Conservation (phyloP, 1,140 invertebrate genomes). For the Drosophila triauraria region DNA sequence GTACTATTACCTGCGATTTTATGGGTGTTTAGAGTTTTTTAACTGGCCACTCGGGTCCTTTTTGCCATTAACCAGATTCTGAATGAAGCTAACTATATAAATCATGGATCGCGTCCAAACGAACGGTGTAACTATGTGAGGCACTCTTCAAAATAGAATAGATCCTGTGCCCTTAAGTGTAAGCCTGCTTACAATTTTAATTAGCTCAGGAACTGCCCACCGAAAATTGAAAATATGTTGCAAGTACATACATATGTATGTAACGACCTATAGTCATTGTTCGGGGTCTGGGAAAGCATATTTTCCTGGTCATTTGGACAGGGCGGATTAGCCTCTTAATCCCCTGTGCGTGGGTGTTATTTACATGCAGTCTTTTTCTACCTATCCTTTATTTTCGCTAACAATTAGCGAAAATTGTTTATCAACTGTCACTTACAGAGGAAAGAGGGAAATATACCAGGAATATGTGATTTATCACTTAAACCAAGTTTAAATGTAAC, state of each 20-base stretch:
- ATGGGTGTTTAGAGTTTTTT: slow-evolving; percentile 47
- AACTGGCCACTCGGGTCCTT: background rate
- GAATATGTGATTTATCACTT: slow-evolving; percentile 29
- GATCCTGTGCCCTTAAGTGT: background rate
- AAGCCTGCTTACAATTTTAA: slow-evolving; percentile 67
- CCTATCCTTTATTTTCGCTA: slow-evolving; percentile 33
- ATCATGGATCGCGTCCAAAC: background rate
- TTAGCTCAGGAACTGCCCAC: slow-evolving; percentile 67
- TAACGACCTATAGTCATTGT: slow-evolving; percentile 9
- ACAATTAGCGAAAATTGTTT: slow-evolving; percentile 48
- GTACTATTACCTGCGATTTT: slow-evolving; percentile 46
- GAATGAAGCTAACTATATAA: slow-evolving; percentile 19
- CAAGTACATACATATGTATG: background rate
- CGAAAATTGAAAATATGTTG: slow-evolving; percentile 32
- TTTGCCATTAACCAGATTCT: slow-evolving; percentile 21
- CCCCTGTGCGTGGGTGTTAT: slow-evolving; percentile 59
- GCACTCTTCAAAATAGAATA: background rate
- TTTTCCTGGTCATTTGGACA: slow-evolving; percentile 36
- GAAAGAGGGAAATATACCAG: slow-evolving; percentile 10
- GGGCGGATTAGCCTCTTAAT: slow-evolving; percentile 66
- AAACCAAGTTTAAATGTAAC: slow-evolving; percentile 3
- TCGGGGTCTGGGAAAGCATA: slow-evolving; percentile 5
- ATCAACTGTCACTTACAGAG: slow-evolving; percentile 26
- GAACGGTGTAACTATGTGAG: background rate
- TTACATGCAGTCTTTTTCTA: slow-evolving; percentile 52